A percentile compares a stretch with the other conserved stretches of the same genome.
Conservation (phyloP, 2,113 vertebrate species). For the Morphnarchus princeps region DNA sequence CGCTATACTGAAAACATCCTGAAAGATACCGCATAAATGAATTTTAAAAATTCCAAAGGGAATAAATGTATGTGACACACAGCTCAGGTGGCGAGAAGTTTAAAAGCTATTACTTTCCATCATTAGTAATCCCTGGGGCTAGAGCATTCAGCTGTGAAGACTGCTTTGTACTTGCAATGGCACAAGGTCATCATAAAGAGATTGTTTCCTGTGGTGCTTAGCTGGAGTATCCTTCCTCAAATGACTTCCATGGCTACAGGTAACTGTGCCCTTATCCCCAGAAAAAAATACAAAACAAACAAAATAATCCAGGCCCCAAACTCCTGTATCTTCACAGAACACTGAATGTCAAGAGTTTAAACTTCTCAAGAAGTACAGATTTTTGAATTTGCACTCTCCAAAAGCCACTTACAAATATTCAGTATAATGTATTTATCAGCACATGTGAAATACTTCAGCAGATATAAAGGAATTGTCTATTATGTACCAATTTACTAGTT, state of each 20-base stretch:
- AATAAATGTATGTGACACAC: background rate
- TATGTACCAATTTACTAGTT: constrained; percentile 34
- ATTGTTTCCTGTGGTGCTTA: constrained; percentile 28
- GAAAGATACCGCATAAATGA: background rate
- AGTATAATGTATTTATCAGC: background rate
- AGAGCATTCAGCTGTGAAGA: constrained; percentile 44
- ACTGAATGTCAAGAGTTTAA: background rate
- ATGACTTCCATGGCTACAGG: background rate
- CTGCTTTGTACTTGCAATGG: constrained; percentile 7
- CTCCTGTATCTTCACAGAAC: background rate
- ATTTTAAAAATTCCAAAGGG: background rate
- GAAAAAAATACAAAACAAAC: background rate
- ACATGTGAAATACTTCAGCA: background rate
- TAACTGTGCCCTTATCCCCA: background rate
- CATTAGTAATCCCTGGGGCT: constrained; percentile 38
- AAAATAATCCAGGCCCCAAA: background rate
- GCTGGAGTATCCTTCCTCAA: background rate
- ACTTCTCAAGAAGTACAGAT: background rate
- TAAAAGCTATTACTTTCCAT: constrained; percentile 50
- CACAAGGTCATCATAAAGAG: constrained; percentile 48
- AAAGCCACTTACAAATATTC: background rate
- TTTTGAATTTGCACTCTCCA: background rate
- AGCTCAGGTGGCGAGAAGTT: constrained; percentile 29
- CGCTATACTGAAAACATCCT: background rate
- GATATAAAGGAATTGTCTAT: constrained; percentile 43